Evolutionary conservation across 2,113 vertebrate genomes (phyloP), one percentile per base, ranked within the genome.

Genomic region (Pollachius pollachius): DNA sequence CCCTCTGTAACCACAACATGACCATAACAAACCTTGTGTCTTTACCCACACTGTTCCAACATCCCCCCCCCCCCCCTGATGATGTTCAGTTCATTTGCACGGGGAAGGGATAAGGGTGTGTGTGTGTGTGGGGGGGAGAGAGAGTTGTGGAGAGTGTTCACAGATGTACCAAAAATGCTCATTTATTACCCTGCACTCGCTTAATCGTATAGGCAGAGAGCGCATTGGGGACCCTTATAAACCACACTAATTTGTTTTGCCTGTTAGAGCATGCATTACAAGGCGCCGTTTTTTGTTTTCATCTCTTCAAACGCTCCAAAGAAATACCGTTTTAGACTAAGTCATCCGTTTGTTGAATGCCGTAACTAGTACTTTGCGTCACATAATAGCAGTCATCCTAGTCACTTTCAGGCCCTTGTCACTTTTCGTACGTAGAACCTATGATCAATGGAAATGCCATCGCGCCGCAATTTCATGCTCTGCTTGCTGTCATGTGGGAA

Each of bases 101-200:
- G 67, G 80, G 57, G 69, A 15, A 21, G 57, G 70, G 65, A 76
- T 74, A 64, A 61, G 48, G n/a, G 16, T 54, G 11, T 54, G 52
- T 54, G 3, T 54, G 34, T 37, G 34, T 3, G 34, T 3, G 12
- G 41, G 5, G 41, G 41, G 7, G 34, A 7, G 34, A 7, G 34
- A 7, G 7, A 1, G 37, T 59, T 68, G 13, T 41, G 62, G 12
- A 70, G 70, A 86, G 74, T 71, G 84, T 77, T 89, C 9, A 71
- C 88, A 89, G 84, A 85, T 87, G 83, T 79, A 56, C 34, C 27
- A 59, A 65, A 56, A 23, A 58, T 19, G 6, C 78, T 70, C 48
- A 65, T 23, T 81, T 71, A 83, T 81, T 25, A 81, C 62, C 75
- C 57, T 19, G 72, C 70, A 70, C 79, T 84, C 70, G 65, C 71